Percentiles rank a stretch among this genome's conserved stretches.
These are phyloP conservation scores for Lutjanus campechanus DNA, from an alignment of 2,797 vertebrate species.

Conservation along the genomic window DNA sequence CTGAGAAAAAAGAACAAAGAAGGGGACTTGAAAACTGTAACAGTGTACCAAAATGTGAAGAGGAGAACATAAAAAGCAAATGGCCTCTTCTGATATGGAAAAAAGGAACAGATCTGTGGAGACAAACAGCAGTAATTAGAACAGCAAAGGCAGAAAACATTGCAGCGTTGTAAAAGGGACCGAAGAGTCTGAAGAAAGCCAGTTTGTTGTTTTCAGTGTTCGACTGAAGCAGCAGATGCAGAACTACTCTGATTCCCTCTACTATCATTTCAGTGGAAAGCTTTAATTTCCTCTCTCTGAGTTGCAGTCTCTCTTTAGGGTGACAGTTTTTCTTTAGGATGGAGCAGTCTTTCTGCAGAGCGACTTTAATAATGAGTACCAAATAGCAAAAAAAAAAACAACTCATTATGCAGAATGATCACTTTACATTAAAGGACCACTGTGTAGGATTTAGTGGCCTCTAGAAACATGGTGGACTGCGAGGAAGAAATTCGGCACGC, in stretches of 20 bases:
- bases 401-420: too few relatives aligned
- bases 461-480: too few relatives aligned
- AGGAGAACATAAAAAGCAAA: conserved; percentile 24
- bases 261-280: conserved; percentile 16
- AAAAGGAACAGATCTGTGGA: not conserved
- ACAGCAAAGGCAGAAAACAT: not conserved
- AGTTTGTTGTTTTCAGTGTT: conserved; percentile 3
- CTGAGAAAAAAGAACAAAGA: not conserved
- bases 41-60: not conserved
- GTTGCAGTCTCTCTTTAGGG: not conserved
- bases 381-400: too few relatives aligned
- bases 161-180: not conserved
- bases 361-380: too few relatives aligned
- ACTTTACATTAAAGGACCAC: too few relatives aligned
- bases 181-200: not conserved
- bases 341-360: too few relatives aligned
- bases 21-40: not conserved
- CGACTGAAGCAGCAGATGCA: too few relatives aligned
- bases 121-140: conserved; percentile 18
- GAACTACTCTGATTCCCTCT: not conserved
- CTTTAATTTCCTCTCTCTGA: conserved; percentile 20
- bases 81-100: conserved; percentile 2
- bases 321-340: too few relatives aligned
- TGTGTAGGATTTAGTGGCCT: too few relatives aligned
- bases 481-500: too few relatives aligned